Conservation (phyloP, 2,888 invertebrate species). For the Drosophila mimica region DNA sequence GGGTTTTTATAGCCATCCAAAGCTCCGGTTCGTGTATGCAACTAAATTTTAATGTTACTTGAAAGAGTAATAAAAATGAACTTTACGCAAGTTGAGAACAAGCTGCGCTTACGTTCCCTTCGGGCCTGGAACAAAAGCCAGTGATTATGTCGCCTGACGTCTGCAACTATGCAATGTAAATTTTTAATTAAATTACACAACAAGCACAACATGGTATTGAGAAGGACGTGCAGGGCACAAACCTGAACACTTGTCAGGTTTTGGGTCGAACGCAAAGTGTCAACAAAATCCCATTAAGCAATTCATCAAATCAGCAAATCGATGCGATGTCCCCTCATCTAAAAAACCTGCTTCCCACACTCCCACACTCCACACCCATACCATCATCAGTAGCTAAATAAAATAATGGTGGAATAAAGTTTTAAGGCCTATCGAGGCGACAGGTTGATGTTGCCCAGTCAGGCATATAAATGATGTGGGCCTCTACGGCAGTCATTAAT, state of each 20-base stretch:
- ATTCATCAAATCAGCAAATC: conserved; percentile 74
- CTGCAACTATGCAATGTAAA: conserved; percentile 63
- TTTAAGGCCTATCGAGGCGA: conserved; percentile 46
- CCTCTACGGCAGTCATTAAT: conserved; percentile 59
- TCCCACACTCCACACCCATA: background rate
- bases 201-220: conserved; percentile 24
- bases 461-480: conserved; percentile 75
- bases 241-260: conserved; percentile 10
- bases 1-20: conserved; percentile 64
- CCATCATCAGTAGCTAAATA: background rate
- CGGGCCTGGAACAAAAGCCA: conserved; percentile 46
- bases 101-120: conserved; percentile 19
- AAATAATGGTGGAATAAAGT: conserved; percentile 31
- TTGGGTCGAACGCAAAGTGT: conserved; percentile 47
- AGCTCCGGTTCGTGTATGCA: conserved; percentile 50
- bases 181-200: conserved; percentile 75
- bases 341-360: background rate
- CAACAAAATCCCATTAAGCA: conserved; percentile 63
- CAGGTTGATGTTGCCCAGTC: conserved; percentile 53
- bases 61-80: conserved; percentile 80
- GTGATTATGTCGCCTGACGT: conserved; percentile 33
- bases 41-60: conserved; percentile 80
- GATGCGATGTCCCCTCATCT: conserved; percentile 42
- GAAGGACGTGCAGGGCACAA: background rate
- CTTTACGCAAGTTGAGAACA: conserved; percentile 73